Evolutionary conservation across 2,113 vertebrate genomes (phyloP).

Genomic region (Urocynchramus pylzowi): DNA sequence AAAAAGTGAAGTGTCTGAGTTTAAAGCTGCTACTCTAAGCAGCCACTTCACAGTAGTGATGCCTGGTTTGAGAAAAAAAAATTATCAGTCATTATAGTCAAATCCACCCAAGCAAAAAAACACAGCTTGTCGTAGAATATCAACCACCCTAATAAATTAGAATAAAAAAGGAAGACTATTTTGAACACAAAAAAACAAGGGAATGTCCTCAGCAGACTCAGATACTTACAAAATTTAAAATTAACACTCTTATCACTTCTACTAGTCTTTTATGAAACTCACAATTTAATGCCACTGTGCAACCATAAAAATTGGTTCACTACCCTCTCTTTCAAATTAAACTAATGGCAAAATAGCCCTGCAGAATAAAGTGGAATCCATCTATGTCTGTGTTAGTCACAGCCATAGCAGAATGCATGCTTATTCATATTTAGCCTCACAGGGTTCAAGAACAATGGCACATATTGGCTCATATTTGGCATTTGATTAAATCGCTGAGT

Average conservation of each 20-base stretch:
- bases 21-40: not conserved
- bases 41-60: not conserved
- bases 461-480: not conserved
- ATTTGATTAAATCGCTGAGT: not conserved
- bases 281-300: not conserved
- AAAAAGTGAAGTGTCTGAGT: not conserved
- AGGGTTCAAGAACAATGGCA: not conserved
- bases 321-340: not conserved
- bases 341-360: not conserved
- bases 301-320: not conserved
- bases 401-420: not conserved
- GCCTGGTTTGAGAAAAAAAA: not conserved
- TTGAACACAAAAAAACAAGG: not conserved
- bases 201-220: not conserved
- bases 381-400: not conserved
- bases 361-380: not conserved
- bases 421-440: not conserved
- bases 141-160: not conserved
- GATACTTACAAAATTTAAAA: not conserved
- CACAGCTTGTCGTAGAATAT: not conserved
- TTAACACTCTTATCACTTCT: not conserved
- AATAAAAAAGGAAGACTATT: not conserved
- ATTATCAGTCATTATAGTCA: not conserved
- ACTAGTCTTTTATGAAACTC: not conserved
- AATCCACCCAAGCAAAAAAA: not conserved